Evolutionary conservation across 2,113 vertebrate species (phyloP).

Genomic region (Sitta europaea): DNA sequence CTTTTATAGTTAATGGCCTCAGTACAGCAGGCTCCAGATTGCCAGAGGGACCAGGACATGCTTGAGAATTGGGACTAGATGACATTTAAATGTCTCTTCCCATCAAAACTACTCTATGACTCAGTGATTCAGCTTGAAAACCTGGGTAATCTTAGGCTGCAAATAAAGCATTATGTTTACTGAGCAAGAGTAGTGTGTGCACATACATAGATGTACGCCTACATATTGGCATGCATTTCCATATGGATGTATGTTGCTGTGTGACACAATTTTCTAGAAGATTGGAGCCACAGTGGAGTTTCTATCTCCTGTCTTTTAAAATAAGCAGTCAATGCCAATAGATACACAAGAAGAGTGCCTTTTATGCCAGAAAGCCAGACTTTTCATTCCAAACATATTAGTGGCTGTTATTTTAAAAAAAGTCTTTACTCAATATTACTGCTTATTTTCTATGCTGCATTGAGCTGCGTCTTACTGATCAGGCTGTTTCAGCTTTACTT

Average conservation of each 20-base stretch:
- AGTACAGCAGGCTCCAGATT: not conserved
- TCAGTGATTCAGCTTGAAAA: not conserved
- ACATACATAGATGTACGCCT: not conserved
- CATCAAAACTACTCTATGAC: not conserved
- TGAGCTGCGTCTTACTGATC: not conserved
- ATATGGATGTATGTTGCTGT: not conserved
- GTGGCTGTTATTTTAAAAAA: not conserved
- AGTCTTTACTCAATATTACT: not conserved
- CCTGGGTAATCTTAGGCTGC: not conserved
- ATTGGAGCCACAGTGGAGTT: not conserved
- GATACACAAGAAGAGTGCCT: not conserved
- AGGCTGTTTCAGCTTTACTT: not conserved
- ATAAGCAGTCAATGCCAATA: not conserved
- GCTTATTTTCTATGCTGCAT: not conserved
- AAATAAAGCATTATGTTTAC: not conserved
- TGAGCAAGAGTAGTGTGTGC: not conserved
- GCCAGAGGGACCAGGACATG: not conserved
- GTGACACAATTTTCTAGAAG: not conserved
- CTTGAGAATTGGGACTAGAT: not conserved
- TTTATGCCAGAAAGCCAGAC: not conserved
- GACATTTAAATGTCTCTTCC: not conserved
- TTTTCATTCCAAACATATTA: not conserved
- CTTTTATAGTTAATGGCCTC: not conserved
- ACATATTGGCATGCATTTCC: not conserved
- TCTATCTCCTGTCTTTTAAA: not conserved